phyloP scores from a whole-genome alignment of 37 sponge, comb jelly and placozoan species.

The Aplysina aerophoba region DNA sequence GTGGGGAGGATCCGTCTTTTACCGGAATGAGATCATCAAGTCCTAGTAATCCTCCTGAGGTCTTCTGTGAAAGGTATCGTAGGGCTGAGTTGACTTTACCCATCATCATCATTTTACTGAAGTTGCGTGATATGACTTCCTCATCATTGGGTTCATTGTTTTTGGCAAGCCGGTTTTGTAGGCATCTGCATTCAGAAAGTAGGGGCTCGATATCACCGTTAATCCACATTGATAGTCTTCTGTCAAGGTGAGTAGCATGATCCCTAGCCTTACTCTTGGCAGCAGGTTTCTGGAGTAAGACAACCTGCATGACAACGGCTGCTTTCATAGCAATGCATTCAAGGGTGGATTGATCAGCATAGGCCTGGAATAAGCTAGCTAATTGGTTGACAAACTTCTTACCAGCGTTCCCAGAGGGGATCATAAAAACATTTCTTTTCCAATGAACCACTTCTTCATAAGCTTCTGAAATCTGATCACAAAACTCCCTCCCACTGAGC shows the following conservation, averaged over 20 bases:
- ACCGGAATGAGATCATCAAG: no score
- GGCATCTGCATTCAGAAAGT: background rate
- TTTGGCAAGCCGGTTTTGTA: background rate
- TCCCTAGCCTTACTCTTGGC: background rate
- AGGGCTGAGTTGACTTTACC: background rate
- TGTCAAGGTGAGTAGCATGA: background rate
- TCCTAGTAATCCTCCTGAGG: no score
- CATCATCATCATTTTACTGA: background rate
- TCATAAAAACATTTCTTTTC: background rate
- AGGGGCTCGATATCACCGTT: background rate
- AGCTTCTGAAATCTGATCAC: background rate
- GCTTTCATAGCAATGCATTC: background rate
- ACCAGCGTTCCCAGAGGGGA: constrained; percentile 1
- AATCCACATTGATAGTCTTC: constrained; percentile 2
- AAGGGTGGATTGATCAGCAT: background rate
- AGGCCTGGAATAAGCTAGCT: background rate
- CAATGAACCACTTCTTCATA: constrained; percentile 3
- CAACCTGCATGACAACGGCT: background rate
- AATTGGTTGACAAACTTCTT: background rate
- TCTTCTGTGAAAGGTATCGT: background rate
- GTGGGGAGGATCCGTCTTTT: background rate
- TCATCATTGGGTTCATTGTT: background rate
- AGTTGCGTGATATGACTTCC: background rate
- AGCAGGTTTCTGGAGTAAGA: constrained; percentile 10
- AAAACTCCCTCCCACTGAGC: background rate